Conservation (phyloP, 2,888 invertebrate genomes). For the Exocentrus adspersus region DNA sequence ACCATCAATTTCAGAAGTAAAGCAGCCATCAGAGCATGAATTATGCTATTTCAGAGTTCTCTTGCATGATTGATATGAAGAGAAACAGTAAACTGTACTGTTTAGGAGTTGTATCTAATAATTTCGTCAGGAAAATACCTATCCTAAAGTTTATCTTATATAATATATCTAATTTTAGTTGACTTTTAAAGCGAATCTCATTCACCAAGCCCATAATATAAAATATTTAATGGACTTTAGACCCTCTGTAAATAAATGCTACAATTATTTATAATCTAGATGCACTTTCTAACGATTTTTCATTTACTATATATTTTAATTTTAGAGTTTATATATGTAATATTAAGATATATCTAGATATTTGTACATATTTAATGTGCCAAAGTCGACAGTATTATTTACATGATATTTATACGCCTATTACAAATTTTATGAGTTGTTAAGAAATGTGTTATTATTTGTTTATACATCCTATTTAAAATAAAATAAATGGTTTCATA, state of each 20-base stretch:
- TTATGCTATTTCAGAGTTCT: no score
- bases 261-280: not conserved
- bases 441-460: slow-evolving; percentile 24
- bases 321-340: slow-evolving; percentile 6
- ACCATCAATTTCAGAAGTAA: no score
- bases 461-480: slow-evolving; percentile 29
- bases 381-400: slow-evolving; percentile 31
- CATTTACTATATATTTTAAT: slow-evolving; percentile 1
- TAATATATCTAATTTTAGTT: no score
- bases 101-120: no score
- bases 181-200: not conserved
- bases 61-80: no score
- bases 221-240: not conserved
- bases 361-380: slow-evolving; percentile 33
- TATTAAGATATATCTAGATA: slow-evolving; percentile 15
- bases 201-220: not conserved
- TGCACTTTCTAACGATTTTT: not conserved
- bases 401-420: slow-evolving; percentile 30
- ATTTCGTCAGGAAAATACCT: no score
- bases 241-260: slow-evolving; percentile 15
- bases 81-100: no score
- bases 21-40: no score
- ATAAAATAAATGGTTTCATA: slow-evolving; percentile 35
- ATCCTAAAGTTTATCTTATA: no score
- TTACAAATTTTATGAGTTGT: slow-evolving; percentile 31